Conservation (phyloP, 2,888 invertebrate species). For the Eilema sororculum region DNA sequence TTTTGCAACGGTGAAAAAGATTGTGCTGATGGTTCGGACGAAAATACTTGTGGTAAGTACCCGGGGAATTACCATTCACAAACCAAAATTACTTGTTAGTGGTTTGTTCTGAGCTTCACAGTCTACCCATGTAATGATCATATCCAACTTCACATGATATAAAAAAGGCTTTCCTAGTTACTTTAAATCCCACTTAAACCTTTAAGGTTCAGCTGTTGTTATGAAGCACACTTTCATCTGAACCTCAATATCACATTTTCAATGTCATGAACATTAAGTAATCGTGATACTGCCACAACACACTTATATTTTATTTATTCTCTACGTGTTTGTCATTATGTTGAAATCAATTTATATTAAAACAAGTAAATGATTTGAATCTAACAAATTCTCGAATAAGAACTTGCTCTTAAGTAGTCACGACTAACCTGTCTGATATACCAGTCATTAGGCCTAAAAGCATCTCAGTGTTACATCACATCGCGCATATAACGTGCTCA, state of each 20-base stretch:
- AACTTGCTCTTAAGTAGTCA: constrained; percentile 68
- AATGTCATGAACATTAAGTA: constrained; percentile 1
- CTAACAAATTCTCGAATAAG: constrained; percentile 53
- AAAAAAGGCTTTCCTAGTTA: neutral
- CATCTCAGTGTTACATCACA: constrained; percentile 72
- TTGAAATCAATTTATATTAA: constrained; percentile 41
- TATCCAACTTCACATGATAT: neutral
- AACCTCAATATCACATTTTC: neutral
- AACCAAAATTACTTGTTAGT: neutral
- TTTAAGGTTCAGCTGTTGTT: neutral
- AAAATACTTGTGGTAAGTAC: constrained; percentile 95
- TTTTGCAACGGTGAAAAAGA: constrained; percentile 98
- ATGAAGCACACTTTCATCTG: neutral
- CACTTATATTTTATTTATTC: neutral
- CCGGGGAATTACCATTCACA: neutral
- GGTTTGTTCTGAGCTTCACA: neutral
- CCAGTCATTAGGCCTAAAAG: constrained; percentile 82
- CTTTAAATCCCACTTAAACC: neutral
- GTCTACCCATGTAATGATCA: neutral
- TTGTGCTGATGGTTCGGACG: constrained; percentile 95
- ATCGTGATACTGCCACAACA: neutral
- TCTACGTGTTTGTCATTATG: neutral
- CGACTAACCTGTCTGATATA: constrained; percentile 72
- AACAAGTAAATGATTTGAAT: constrained; percentile 66
- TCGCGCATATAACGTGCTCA: constrained; percentile 61